A percentile compares a stretch with the other conserved stretches of the same genome.
phyloP scores from a whole-genome alignment of 2,888 invertebrate species.

The Pristionchus fissidentatus region DNA sequence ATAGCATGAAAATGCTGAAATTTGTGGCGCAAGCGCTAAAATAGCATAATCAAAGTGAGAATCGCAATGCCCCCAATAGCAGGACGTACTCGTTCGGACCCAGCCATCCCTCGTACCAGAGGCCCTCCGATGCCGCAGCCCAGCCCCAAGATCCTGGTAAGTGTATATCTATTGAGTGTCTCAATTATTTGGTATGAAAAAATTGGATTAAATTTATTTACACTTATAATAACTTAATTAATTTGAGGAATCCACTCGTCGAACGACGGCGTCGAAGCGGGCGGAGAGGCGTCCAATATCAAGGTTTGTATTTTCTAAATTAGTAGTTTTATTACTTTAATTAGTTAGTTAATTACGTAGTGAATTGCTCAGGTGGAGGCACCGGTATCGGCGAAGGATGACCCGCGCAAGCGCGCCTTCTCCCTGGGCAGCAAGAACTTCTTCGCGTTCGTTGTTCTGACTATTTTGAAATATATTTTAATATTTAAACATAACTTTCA shows the following conservation, averaged over 20 bases:
- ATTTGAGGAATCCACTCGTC: neutral
- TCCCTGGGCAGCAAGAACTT: conserved; percentile 67
- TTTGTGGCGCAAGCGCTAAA: no score
- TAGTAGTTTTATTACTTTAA: no score
- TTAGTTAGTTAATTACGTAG: no score
- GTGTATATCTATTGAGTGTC: neutral
- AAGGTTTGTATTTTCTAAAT: no score
- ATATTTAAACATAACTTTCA: neutral
- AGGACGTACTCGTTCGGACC: conserved; percentile 60
- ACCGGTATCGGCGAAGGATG: conserved; percentile 54
- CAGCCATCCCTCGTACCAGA: neutral
- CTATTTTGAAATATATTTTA: neutral
- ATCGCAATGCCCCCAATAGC: neutral
- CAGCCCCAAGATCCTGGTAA: conserved; percentile 1
- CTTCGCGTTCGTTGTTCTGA: conserved; percentile 56
- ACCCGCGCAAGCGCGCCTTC: conserved; percentile 66
- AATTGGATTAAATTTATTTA: no score
- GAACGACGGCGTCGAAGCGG: neutral
- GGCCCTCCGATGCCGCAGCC: conserved; percentile 1
- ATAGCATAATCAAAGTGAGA: no score
- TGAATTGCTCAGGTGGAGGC: no score
- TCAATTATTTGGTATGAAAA: no score
- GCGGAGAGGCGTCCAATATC: neutral
- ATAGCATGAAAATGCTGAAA: no score
- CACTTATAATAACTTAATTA: neutral